These are phyloP conservation scores for Sarcophaga bullata DNA, from an alignment of 1,140 invertebrate species.

Conservation along the genomic window DNA sequence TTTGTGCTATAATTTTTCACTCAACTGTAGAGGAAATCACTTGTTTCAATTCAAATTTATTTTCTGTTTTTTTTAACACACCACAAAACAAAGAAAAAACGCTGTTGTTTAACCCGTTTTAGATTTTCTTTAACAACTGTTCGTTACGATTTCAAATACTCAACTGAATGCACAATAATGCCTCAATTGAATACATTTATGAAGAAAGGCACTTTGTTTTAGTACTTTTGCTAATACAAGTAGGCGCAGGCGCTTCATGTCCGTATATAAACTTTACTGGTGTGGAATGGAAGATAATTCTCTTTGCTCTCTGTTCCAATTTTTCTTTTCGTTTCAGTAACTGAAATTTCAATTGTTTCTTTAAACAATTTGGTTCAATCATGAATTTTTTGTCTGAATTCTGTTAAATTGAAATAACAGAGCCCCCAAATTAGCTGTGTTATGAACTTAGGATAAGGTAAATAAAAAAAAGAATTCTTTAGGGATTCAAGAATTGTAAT, in stretches of 20 bases:
- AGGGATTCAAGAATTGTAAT: too few relatives aligned
- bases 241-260: not conserved
- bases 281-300: not conserved
- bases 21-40: not conserved
- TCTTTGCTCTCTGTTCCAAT: not conserved
- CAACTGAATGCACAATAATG: not conserved
- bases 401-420: not conserved
- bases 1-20: conserved; percentile 1
- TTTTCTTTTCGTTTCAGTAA: too few relatives aligned
- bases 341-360: not conserved
- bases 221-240: not conserved
- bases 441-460: too few relatives aligned
- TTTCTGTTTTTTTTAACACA: not conserved
- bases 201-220: not conserved
- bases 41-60: not conserved
- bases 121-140: not conserved
- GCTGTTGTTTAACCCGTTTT: not conserved
- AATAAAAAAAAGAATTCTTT: too few relatives aligned
- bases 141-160: conserved; percentile 29
- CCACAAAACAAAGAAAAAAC: not conserved
- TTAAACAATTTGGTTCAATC: not conserved
- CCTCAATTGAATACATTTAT: not conserved
- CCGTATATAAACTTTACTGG: not conserved
- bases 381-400: not conserved
- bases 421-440: not conserved